A percentile compares a stretch with the other conserved stretches of the same genome.
These are phyloP conservation scores for Psittacula echo DNA, from an alignment of 2,797 vertebrate genomes.

Conservation along the genomic window DNA sequence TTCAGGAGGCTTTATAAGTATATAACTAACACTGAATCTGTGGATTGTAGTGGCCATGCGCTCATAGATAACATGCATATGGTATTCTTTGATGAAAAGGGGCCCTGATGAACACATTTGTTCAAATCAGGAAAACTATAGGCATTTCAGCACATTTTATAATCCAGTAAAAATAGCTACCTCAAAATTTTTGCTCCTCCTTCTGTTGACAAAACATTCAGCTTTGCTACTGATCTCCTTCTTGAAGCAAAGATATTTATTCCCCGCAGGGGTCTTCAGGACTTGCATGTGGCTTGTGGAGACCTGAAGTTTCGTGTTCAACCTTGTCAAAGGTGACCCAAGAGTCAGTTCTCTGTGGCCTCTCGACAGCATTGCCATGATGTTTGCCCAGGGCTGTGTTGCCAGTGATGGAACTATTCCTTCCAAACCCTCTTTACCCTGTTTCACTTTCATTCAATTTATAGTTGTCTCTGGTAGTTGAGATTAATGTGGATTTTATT, in stretches of 20 bases:
- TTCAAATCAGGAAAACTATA: neutral
- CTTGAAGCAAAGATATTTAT: neutral
- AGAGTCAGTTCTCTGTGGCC: neutral
- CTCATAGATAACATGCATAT: neutral
- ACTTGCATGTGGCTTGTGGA: neutral
- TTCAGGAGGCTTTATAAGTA: neutral
- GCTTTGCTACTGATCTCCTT: neutral
- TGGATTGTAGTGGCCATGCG: neutral
- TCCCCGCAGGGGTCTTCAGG: neutral
- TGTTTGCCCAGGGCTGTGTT: neutral
- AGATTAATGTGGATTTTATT: constrained; percentile 58
- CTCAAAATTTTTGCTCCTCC: neutral
- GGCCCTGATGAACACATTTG: neutral
- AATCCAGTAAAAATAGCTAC: neutral
- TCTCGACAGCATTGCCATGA: neutral
- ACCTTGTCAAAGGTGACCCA: neutral
- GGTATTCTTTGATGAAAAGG: neutral
- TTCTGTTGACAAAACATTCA: neutral
- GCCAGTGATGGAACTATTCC: neutral
- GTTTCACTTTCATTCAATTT: constrained; percentile 32
- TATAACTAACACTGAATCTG: neutral
- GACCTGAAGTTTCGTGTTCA: neutral
- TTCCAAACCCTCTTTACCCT: neutral
- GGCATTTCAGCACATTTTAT: neutral
- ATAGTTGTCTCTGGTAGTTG: constrained; percentile 21